A percentile compares a stretch with the other conserved stretches of the same genome.
Conservation (phyloP, 2,113 vertebrate species). For the Grallaria varia region DNA sequence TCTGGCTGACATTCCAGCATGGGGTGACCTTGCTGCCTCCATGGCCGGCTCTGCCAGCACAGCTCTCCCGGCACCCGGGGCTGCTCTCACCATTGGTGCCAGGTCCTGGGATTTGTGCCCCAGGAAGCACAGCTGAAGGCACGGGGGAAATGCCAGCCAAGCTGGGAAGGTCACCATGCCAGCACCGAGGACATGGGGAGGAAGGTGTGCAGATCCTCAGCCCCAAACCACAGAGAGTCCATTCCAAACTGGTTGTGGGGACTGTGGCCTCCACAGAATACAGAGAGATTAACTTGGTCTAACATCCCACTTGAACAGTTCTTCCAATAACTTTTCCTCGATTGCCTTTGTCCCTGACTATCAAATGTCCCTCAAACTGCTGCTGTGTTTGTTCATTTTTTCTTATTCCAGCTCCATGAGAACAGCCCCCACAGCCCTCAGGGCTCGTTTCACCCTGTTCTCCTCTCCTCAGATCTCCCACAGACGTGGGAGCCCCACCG, state of each 20-base stretch:
- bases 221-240: not conserved
- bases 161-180: rapidly evolving
- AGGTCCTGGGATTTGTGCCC: rapidly evolving
- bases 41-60: rapidly evolving
- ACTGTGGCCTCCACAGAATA: not conserved
- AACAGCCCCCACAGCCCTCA: not conserved
- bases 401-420: not conserved
- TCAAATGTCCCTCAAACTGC: not conserved
- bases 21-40: not conserved
- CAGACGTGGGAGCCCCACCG: rapidly evolving
- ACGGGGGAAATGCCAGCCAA: not conserved
- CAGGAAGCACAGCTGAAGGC: not conserved
- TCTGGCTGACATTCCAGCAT: rapidly evolving
- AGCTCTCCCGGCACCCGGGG: rapidly evolving
- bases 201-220: not conserved
- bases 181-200: rapidly evolving
- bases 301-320: not conserved
- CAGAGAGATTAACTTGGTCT: not conserved
- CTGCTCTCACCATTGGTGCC: not conserved
- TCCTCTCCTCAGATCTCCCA: not conserved
- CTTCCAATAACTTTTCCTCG: not conserved
- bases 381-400: not conserved
- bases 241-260: rapidly evolving
- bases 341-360: not conserved
- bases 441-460: not conserved